A percentile compares a stretch with the other conserved stretches of the same genome.
These are phyloP conservation scores for Myotis findleyi DNA, from an alignment of 2,797 vertebrate species.

Conservation along the genomic window DNA sequence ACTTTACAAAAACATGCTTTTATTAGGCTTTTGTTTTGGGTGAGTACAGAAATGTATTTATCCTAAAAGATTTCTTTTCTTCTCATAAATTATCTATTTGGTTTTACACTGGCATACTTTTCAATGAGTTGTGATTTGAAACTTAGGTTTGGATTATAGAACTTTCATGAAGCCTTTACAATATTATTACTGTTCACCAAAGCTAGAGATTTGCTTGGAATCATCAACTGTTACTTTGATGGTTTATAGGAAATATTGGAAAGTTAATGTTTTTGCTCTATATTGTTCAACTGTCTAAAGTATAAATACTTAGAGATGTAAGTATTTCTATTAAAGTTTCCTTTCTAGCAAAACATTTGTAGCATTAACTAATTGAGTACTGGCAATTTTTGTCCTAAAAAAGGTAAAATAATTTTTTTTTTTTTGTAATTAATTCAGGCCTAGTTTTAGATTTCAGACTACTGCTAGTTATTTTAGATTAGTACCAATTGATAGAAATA, in stretches of 20 bases:
- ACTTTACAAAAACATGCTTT: neutral
- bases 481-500: neutral
- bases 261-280: slow-evolving; percentile 5
- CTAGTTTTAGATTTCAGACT: slow-evolving; percentile 42
- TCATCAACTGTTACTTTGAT: neutral
- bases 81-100: neutral
- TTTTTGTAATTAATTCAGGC: neutral
- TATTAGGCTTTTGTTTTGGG: neutral
- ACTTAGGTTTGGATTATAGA: neutral
- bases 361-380: slow-evolving; percentile 35
- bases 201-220: neutral
- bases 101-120: neutral
- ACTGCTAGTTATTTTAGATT: neutral
- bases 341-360: neutral
- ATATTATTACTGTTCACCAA: neutral
- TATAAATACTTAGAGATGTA: neutral
- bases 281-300: slow-evolving; percentile 11
- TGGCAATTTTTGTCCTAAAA: neutral
- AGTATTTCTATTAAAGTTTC: neutral
- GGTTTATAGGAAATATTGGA: neutral
- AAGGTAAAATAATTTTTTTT: neutral
- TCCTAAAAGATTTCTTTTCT: neutral
- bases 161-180: neutral
- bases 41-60: neutral
- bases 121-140: neutral